Conservation (phyloP, 92 coral and sea anemone genomes). For the Epizoanthus scotinus region DNA sequence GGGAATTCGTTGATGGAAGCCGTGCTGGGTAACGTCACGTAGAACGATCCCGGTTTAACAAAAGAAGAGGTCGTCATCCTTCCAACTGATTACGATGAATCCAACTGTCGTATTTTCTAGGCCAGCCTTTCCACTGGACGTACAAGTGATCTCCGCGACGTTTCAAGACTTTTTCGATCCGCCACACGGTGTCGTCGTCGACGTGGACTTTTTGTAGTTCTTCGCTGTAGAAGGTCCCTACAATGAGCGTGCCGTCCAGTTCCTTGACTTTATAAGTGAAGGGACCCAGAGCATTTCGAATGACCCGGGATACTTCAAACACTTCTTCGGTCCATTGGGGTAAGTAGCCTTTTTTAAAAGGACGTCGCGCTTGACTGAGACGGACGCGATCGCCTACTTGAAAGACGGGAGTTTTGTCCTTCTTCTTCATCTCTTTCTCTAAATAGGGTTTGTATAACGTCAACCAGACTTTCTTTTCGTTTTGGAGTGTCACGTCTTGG, state of each 20-base stretch:
- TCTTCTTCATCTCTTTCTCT: no score
- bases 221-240: slow-evolving; percentile 54
- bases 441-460: no score
- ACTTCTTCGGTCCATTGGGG: slow-evolving; percentile 45
- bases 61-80: background rate
- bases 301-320: background rate
- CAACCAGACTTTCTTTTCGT: no score
- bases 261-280: slow-evolving; percentile 48
- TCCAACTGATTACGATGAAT: background rate
- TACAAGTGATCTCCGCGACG: slow-evolving; percentile 6
- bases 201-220: slow-evolving; percentile 49
- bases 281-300: background rate
- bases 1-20: slow-evolving; percentile 15
- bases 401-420: no score
- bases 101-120: slow-evolving; percentile 25
- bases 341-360: slow-evolving; percentile 25
- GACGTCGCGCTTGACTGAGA: slow-evolving; percentile 1
- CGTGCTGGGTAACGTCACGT: slow-evolving; percentile 23
- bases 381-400: slow-evolving; percentile 10
- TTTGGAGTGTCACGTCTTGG: no score
- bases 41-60: background rate
- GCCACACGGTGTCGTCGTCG: slow-evolving; percentile 32
- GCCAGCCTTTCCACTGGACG: slow-evolving; percentile 28
- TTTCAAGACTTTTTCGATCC: slow-evolving; percentile 31
- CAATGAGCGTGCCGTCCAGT: slow-evolving; percentile 31